Evolutionary conservation across 2,888 invertebrate genomes (phyloP).

Genomic region (Harpalus rufipes): DNA sequence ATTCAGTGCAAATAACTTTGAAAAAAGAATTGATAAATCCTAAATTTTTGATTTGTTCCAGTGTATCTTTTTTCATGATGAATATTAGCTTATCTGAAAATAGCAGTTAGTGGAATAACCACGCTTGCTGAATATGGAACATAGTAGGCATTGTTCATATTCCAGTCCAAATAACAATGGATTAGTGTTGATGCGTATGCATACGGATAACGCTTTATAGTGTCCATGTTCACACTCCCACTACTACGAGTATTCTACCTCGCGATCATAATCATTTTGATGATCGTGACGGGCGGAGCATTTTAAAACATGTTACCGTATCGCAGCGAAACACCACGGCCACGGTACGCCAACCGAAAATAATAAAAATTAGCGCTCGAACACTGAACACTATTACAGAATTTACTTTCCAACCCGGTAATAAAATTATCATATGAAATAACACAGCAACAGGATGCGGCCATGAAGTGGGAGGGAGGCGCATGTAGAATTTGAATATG

Average conservation of each 20-base stretch:
- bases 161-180: slow-evolving; percentile 23
- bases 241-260: neutral
- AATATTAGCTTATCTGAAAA: slow-evolving; percentile 24
- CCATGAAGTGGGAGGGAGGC: neutral
- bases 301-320: slow-evolving; percentile 38
- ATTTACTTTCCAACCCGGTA: slow-evolving; percentile 60
- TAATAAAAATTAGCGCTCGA: slow-evolving; percentile 55
- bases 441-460: slow-evolving; percentile 50
- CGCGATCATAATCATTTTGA: slow-evolving; percentile 55
- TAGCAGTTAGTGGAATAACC: slow-evolving; percentile 11
- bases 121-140: slow-evolving; percentile 23
- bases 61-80: neutral
- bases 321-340: slow-evolving; percentile 17
- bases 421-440: slow-evolving; percentile 64
- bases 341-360: slow-evolving; percentile 52
- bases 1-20: no score
- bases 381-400: slow-evolving; percentile 23
- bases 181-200: neutral
- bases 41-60: neutral
- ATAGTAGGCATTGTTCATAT: slow-evolving; percentile 18
- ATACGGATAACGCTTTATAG: neutral
- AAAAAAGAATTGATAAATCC: neutral
- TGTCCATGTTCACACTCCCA: slow-evolving; percentile 26
- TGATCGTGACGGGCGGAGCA: slow-evolving; percentile 13
- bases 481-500: slow-evolving; percentile 59